These are phyloP conservation scores for Myrmecophaga tridactyla DNA, from an alignment of 2,113 vertebrate genomes.

Conservation along the genomic window DNA sequence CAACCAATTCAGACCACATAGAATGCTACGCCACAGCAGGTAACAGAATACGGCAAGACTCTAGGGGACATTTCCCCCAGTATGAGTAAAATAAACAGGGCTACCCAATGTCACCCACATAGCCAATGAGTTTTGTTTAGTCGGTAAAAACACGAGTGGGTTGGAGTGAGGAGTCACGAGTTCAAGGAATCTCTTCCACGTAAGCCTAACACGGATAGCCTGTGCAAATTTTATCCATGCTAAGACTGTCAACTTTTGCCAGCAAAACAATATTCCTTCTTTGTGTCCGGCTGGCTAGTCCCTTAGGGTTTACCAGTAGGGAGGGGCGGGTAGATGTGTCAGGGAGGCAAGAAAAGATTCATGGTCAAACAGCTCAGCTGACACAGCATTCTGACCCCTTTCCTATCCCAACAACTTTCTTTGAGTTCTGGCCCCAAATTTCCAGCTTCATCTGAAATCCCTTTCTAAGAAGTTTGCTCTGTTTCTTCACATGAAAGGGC, in stretches of 20 bases:
- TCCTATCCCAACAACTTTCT: slow-evolving; percentile 56
- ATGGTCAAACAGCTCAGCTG: neutral
- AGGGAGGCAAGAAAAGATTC: neutral
- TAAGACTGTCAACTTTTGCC: neutral
- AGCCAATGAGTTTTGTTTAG: neutral
- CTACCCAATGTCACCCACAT: neutral
- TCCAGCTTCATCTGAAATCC: neutral
- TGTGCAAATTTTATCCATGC: neutral
- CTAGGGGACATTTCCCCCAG: neutral
- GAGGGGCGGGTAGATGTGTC: rapidly evolving
- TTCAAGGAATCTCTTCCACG: too few species aligned
- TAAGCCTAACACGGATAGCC: rapidly evolving
- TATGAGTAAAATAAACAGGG: neutral
- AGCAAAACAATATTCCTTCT: rapidly evolving
- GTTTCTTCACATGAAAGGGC: neutral
- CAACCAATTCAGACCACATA: neutral
- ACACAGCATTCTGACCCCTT: neutral
- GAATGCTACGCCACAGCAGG: neutral
- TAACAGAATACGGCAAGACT: neutral
- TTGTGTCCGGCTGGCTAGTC: rapidly evolving
- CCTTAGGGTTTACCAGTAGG: neutral
- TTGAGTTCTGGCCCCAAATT: neutral
- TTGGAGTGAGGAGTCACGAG: neutral
- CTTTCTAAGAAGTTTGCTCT: neutral
- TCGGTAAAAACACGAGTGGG: neutral